Evolutionary conservation across 2,113 vertebrate genomes (phyloP), one percentile per base, ranked within the genome.

Genomic region (Malurus elegans): DNA sequence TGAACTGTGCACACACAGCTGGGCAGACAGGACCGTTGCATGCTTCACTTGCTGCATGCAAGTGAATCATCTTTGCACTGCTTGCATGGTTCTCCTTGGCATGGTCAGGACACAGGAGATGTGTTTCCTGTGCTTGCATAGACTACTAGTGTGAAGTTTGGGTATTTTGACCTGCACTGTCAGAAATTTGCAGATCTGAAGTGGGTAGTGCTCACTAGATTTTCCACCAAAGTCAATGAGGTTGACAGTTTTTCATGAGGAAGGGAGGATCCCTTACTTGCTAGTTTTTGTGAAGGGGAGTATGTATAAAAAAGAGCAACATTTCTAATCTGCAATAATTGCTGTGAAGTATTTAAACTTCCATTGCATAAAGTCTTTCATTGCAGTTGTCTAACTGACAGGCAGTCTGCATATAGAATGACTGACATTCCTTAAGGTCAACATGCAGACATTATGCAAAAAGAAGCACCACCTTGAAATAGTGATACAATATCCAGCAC

Each of bases 361-460:
- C 11, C 38, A 38, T 38, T 38, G 38, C 38, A 38, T 38, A 38
- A 38, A 75, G n/a, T 38, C 18, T 92, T 85, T 87, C 10, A 2
- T 24, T 89, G 54, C 53, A 87, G 19, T 36, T 80, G 38, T 72
- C 67, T 76, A 71, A 74, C 12, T 65, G 45, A 36, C 28, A 89
- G 18, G 40, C 40, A 87, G 36, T 45, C 61, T 79, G 50, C 87
- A 76, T 90, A 83, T 21, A 86, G 71, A 92, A 83, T 61, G 81
- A 90, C 8, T 83, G 62, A 58, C 47, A 36, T 73, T 75, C 70
- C 58, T 94, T 50, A 76, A 66, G 53, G 62, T 65, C 87, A 97
- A 82, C 36, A 82, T 14, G 3, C 13, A 82, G 50, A 79, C 8
- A 45, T 15, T 66, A 71, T 72, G 57, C 65, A 80, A 74, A 86